Conservation (phyloP, 2,797 vertebrate genomes). For the Crax fasciolata region DNA sequence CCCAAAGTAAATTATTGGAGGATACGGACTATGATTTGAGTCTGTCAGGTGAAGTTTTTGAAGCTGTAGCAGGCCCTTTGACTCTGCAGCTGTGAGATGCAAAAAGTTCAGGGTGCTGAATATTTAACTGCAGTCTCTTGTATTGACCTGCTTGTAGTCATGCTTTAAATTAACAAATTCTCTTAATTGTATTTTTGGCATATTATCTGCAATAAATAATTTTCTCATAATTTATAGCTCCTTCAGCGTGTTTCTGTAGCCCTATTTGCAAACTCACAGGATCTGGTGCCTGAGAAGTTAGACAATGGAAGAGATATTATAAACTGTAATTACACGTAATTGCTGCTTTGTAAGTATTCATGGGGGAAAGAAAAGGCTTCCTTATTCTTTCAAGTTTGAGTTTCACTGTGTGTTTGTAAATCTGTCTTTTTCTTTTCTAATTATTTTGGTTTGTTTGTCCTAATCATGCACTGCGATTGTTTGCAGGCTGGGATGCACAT, state of each 20-base stretch:
- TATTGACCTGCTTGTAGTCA: not conserved
- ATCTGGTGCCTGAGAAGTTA: not conserved
- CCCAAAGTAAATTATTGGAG: not conserved
- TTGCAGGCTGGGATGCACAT: not conserved
- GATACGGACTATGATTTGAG: not conserved
- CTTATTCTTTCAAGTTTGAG: not conserved
- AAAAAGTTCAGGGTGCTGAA: fast-evolving
- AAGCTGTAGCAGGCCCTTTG: not conserved
- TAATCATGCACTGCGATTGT: not conserved
- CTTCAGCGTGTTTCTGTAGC: not conserved
- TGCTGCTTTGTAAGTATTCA: constrained; percentile 13
- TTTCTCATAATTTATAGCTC: not conserved
- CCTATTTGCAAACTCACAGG: not conserved
- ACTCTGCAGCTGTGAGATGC: not conserved
- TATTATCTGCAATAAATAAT: not conserved
- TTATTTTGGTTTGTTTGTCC: not conserved
- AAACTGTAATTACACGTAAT: not conserved
- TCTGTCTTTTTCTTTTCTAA: not conserved
- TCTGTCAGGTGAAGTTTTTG: not conserved
- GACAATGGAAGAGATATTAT: not conserved
- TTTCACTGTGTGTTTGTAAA: not conserved
- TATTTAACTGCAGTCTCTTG: not conserved
- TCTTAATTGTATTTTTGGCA: not conserved
- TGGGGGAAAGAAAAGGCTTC: not conserved
- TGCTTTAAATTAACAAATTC: not conserved